phyloP scores from a whole-genome alignment of 2,113 vertebrate species.

The Salvelinus namaycush region DNA sequence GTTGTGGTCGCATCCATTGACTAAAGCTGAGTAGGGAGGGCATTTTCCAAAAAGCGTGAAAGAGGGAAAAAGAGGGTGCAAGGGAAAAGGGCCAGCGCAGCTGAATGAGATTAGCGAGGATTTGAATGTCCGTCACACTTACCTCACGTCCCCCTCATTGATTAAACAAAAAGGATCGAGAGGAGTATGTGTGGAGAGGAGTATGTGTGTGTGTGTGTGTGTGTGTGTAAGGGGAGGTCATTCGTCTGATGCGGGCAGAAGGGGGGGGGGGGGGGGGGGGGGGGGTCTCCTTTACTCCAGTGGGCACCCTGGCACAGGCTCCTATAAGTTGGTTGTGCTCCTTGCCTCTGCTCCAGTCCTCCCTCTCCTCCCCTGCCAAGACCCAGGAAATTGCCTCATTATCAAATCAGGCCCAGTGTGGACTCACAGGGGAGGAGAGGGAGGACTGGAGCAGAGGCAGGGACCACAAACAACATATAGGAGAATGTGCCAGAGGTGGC shows the following conservation, averaged over 20 bases:
- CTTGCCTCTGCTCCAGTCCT: no score
- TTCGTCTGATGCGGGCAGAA: not conserved
- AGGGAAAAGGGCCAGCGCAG: constrained; percentile 1
- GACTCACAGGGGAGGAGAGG: constrained; percentile 5
- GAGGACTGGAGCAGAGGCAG: no score
- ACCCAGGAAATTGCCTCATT: constrained; percentile 40
- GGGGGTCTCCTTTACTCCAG: constrained; percentile 27
- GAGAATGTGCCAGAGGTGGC: constrained; percentile 16
- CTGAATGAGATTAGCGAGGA: constrained; percentile 13
- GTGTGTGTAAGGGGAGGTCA: no score
- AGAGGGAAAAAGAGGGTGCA: not conserved
- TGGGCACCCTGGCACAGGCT: not conserved
- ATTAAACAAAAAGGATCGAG: not conserved
- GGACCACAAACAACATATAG: constrained; percentile 8
- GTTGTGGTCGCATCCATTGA: constrained; percentile 46
- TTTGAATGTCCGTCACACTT: constrained; percentile 13
- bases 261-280: not conserved
- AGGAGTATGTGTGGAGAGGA: no score
- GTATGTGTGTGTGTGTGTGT: no score
- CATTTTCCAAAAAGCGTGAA: not conserved
- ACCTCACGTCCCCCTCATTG: not conserved
- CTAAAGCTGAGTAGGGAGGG: constrained; percentile 21
- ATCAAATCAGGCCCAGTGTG: constrained; percentile 34
- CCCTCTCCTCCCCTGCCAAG: constrained; percentile 12
- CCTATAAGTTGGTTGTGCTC: constrained; percentile 7